Evolutionary conservation across 2,888 invertebrate genomes (phyloP).

Genomic region (Penaeus monodon): DNA sequence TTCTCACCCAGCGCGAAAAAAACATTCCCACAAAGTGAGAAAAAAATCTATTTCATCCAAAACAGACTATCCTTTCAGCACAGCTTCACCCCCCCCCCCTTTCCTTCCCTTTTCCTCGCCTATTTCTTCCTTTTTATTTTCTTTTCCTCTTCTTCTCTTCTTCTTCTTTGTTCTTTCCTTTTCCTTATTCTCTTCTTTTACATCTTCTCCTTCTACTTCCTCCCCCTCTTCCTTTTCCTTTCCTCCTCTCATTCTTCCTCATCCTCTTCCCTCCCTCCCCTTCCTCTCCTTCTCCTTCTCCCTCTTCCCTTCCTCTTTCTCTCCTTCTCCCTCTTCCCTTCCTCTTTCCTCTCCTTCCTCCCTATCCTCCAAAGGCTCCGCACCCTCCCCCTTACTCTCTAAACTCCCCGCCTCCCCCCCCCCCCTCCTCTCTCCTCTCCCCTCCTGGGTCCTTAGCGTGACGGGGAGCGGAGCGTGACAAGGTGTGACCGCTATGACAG

Average conservation of each 20-base stretch:
- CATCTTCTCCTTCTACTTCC: no score
- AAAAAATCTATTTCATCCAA: no score
- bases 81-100: no score
- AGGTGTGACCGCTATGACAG: no score
- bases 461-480: no score
- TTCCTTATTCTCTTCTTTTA: no score
- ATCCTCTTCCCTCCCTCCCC: neutral
- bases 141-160: neutral
- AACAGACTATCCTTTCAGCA: neutral
- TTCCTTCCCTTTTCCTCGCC: neutral
- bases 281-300: no score
- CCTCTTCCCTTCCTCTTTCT: neutral
- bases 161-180: neutral
- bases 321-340: neutral
- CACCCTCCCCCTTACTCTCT: neutral
- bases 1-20: no score
- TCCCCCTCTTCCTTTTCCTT: neutral
- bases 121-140: neutral
- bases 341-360: neutral
- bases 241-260: neutral
- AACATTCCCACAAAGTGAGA: no score
- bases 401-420: neutral
- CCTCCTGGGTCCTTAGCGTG: neutral
- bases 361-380: neutral
- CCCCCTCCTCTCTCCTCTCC: neutral